Conservation (phyloP, 2,888 invertebrate species). For the Xylota sylvarum region DNA sequence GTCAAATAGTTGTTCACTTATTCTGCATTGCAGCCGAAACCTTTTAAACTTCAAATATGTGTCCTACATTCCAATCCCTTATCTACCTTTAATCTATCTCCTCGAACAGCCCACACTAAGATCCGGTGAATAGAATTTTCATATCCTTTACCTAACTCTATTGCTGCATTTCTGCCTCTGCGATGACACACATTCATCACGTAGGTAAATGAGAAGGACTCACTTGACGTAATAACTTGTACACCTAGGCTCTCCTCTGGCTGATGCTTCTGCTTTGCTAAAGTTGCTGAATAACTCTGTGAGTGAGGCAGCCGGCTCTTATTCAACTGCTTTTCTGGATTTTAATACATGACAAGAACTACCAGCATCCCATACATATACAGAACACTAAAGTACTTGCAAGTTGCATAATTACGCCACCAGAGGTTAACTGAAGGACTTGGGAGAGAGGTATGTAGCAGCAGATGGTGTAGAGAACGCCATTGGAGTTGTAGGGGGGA, state of each 20-base stretch:
- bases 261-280: conserved; percentile 37
- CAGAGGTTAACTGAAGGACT: conserved; percentile 75
- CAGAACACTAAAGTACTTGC: conserved; percentile 58
- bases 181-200: conserved; percentile 72
- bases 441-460: conserved; percentile 46
- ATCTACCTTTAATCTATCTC: conserved; percentile 16
- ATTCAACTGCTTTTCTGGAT: conserved; percentile 74
- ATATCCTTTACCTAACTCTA: neutral
- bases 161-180: neutral
- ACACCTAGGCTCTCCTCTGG: conserved; percentile 57
- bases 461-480: conserved; percentile 24
- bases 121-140: conserved; percentile 50
- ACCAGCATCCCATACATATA: conserved; percentile 32
- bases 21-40: conserved; percentile 69
- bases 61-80: conserved; percentile 68
- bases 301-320: conserved; percentile 39
- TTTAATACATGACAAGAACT: conserved; percentile 73
- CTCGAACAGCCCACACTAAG: conserved; percentile 17
- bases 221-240: conserved; percentile 69
- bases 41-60: conserved; percentile 68
- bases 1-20: conserved; percentile 75
- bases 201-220: conserved; percentile 72
- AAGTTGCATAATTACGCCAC: conserved; percentile 76
- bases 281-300: conserved; percentile 42
- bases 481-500: conserved; percentile 30